phyloP scores from a whole-genome alignment of 2,797 vertebrate species.

The Enteromius argenteus region DNA sequence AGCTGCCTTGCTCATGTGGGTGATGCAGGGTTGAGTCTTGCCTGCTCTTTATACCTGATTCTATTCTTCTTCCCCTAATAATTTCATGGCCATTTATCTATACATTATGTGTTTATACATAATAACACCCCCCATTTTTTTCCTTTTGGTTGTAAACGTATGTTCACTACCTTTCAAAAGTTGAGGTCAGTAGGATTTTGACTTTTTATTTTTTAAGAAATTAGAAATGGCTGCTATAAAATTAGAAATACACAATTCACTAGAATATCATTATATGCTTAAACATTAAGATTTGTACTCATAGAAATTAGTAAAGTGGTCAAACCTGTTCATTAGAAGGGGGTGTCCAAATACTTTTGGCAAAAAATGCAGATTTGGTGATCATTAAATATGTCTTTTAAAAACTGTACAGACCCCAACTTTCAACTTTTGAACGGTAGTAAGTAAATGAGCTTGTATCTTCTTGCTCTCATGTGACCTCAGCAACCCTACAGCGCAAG shows the following conservation, averaged over 20 bases:
- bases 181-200: not conserved
- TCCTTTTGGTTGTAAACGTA: not conserved
- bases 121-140: not conserved
- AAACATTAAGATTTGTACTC: too few relatives aligned
- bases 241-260: too few relatives aligned
- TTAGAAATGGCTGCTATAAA: too few relatives aligned
- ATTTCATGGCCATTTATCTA: not conserved
- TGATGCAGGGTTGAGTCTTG: not conserved
- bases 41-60: not conserved
- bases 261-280: too few relatives aligned
- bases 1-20: not conserved
- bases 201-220: not conserved
- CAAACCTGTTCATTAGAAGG: too few relatives aligned
- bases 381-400: not conserved
- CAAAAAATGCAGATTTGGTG: not conserved
- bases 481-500: not conserved
- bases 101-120: not conserved
- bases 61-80: not conserved
- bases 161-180: not conserved
- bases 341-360: too few relatives aligned
- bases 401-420: not conserved
- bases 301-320: too few relatives aligned
- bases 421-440: not conserved
- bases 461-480: not conserved
- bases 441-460: not conserved